Evolutionary conservation across 1,140 invertebrate genomes (phyloP).

Genomic region (Lepidurus packardi): DNA sequence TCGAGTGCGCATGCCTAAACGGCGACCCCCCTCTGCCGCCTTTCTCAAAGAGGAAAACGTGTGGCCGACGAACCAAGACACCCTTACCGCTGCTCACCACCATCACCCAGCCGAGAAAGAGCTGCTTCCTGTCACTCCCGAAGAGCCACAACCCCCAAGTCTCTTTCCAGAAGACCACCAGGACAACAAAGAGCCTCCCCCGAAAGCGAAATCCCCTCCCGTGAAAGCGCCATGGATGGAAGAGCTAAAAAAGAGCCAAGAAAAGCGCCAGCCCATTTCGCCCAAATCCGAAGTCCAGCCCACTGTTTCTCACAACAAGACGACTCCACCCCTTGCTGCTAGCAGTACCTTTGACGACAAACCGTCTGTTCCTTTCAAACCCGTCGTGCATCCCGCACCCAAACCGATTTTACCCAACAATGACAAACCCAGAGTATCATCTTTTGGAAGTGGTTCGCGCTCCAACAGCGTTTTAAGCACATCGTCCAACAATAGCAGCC

Average conservation of each 20-base stretch:
- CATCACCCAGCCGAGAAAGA: slow-evolving; percentile 27
- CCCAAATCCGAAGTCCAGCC: slow-evolving; percentile 12
- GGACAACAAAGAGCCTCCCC: slow-evolving; percentile 18
- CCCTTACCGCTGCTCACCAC: not conserved
- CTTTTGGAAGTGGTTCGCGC: not conserved
- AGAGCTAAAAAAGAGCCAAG: slow-evolving; percentile 36
- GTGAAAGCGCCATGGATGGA: slow-evolving; percentile 36
- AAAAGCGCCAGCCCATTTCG: slow-evolving; percentile 32
- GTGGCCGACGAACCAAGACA: not conserved
- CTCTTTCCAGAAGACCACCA: not conserved
- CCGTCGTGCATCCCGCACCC: slow-evolving; percentile 27
- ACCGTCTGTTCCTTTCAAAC: slow-evolving; percentile 5
- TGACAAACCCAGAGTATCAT: not conserved
- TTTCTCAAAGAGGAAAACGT: slow-evolving; percentile 40
- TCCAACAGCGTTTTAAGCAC: not conserved
- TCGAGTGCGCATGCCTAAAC: slow-evolving; percentile 56
- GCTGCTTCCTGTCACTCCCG: not conserved
- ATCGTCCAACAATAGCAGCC: not conserved
- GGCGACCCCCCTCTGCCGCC: slow-evolving; percentile 56
- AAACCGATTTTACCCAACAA: slow-evolving; percentile 26
- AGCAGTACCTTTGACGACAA: not conserved
- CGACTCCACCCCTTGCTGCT: not conserved
- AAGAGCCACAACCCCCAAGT: slow-evolving; percentile 23
- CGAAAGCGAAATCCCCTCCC: slow-evolving; percentile 29
- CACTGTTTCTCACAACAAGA: not conserved